These are phyloP conservation scores for Acanthococcus lagerstroemiae DNA, from an alignment of 2,888 invertebrate species.

Conservation along the genomic window DNA sequence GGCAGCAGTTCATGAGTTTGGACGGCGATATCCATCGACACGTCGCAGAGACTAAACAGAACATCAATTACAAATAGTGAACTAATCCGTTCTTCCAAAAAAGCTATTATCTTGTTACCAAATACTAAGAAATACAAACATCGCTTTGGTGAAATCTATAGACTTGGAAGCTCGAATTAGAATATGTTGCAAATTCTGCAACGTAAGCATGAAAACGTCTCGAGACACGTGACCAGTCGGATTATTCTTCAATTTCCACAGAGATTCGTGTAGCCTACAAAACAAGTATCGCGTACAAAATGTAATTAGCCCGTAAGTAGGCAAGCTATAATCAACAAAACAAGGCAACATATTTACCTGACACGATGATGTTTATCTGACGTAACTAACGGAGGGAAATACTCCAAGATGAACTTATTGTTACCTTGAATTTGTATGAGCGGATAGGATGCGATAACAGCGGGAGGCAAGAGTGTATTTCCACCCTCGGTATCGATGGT, in stretches of 20 bases:
- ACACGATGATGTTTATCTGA: constrained; percentile 45
- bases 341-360: constrained; percentile 40
- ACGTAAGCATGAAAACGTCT: constrained; percentile 77
- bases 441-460: constrained; percentile 56
- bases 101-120: background rate
- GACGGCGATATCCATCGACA: constrained; percentile 72
- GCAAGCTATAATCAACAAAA: background rate
- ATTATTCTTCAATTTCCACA: constrained; percentile 59
- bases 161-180: constrained; percentile 62
- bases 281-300: no score
- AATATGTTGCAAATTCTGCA: constrained; percentile 74
- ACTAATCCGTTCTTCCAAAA: background rate
- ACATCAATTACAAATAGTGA: background rate
- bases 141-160: constrained; percentile 50
- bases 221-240: constrained; percentile 52
- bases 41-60: constrained; percentile 54
- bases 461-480: constrained; percentile 46
- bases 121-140: constrained; percentile 45
- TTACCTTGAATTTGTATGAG: constrained; percentile 74
- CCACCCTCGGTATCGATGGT: constrained; percentile 56
- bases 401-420: constrained; percentile 61
- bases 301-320: background rate
- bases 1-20: constrained; percentile 44
- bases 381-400: constrained; percentile 46
- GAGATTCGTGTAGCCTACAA: constrained; percentile 58